phyloP scores from a whole-genome alignment of 2,113 vertebrate species.

The Colossoma macropomum region DNA sequence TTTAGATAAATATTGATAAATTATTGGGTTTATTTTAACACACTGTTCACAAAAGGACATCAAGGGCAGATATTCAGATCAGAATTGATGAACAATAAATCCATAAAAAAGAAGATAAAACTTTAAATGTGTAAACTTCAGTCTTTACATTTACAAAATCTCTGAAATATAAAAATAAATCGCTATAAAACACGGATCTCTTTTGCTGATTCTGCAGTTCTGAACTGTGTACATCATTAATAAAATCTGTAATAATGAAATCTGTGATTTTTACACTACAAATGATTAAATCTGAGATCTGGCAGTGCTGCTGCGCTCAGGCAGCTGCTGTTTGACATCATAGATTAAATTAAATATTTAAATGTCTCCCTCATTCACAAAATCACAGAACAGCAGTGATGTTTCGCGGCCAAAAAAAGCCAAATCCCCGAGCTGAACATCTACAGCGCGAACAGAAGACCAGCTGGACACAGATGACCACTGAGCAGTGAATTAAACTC shows the following conservation, averaged over 20 bases:
- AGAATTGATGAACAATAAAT: not conserved
- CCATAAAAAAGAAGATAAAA: not conserved
- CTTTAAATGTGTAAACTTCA: not conserved
- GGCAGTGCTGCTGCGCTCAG: too few relatives aligned
- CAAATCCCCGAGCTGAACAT: too few relatives aligned
- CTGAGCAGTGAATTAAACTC: not conserved
- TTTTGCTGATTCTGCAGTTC: too few relatives aligned
- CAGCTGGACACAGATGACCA: not conserved
- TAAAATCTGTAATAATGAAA: too few relatives aligned
- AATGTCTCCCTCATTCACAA: not conserved
- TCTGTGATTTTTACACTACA: too few relatives aligned
- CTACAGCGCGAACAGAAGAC: not conserved
- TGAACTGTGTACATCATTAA: too few relatives aligned
- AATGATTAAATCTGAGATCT: too few relatives aligned
- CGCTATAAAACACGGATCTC: slow-evolving; percentile 1
- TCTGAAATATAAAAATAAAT: slow-evolving; percentile 43
- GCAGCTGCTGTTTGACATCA: not conserved
- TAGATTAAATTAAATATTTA: not conserved
- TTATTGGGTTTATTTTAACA: too few relatives aligned
- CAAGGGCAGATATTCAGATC: slow-evolving; percentile 25
- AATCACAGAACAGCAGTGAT: not conserved
- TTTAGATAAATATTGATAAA: too few relatives aligned
- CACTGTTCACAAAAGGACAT: too few relatives aligned
- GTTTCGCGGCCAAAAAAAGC: not conserved
- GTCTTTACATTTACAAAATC: slow-evolving; percentile 29